Evolutionary conservation across 2,113 vertebrate species (phyloP).

Genomic region (Phainopepla nitens): DNA sequence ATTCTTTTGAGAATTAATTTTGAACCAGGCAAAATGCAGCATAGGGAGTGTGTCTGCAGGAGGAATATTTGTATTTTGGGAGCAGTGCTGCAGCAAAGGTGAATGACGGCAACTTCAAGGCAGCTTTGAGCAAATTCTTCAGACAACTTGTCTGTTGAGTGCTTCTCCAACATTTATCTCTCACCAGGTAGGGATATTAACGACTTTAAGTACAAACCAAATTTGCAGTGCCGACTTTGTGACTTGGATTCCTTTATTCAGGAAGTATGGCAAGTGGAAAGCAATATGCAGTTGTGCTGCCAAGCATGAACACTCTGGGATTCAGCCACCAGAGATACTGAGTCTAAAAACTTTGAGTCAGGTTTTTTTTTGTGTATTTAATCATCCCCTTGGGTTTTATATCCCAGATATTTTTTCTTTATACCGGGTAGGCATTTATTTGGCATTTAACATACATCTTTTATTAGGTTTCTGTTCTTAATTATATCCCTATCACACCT

Average conservation of each 20-base stretch:
- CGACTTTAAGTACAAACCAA: not conserved
- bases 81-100: not conserved
- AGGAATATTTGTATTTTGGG: not conserved
- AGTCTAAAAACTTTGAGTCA: not conserved
- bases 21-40: not conserved
- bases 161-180: not conserved
- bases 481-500: not conserved
- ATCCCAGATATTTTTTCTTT: not conserved
- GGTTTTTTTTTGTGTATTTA: not conserved
- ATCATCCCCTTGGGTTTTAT: not conserved
- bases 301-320: not conserved
- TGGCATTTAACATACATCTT: not conserved
- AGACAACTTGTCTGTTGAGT: not conserved
- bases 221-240: not conserved
- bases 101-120: not conserved
- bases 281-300: not conserved
- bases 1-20: not conserved
- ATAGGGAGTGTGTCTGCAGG: not conserved
- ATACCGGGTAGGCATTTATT: not conserved
- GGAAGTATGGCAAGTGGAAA: not conserved
- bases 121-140: not conserved
- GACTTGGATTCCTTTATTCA: not conserved
- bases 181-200: not conserved
- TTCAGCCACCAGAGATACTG: not conserved
- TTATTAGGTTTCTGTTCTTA: not conserved